phyloP scores from a whole-genome alignment of 1,140 invertebrate species.

The Diorhabda sublineata region DNA sequence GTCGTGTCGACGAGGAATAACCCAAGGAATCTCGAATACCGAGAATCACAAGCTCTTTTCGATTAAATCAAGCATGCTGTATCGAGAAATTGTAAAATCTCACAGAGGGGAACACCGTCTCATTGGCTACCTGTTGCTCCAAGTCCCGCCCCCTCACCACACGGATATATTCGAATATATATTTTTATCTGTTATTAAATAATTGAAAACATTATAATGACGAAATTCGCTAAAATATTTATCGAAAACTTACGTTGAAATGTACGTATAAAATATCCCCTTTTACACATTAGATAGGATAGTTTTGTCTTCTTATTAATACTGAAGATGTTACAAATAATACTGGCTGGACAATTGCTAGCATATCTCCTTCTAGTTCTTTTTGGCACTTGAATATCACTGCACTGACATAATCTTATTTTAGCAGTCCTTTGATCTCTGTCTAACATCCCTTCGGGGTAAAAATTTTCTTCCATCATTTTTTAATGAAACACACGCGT shows the following conservation, averaged over 20 bases:
- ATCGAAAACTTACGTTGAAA: conserved; percentile 29
- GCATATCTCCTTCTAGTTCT: conserved; percentile 11
- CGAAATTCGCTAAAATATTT: conserved; percentile 1
- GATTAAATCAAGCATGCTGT: conserved; percentile 18
- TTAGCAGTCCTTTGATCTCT: conserved; percentile 40
- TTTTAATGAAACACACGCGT: conserved; percentile 4
- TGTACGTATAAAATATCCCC: conserved; percentile 23
- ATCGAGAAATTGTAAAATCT: conserved; percentile 24
- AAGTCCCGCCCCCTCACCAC: conserved; percentile 29
- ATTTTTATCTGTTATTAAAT: no score
- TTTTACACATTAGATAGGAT: conserved; percentile 21
- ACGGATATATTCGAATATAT: conserved; percentile 11
- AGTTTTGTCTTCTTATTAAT: conserved; percentile 21
- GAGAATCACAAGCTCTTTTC: conserved; percentile 19
- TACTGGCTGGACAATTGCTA: conserved; percentile 5
- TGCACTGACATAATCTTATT: conserved; percentile 17
- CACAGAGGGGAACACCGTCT: conserved; percentile 21
- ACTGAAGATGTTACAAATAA: conserved; percentile 4
- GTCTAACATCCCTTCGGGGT: conserved; percentile 39
- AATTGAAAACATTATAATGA: background rate
- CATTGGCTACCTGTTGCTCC: conserved; percentile 40
- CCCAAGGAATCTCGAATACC: conserved; percentile 17
- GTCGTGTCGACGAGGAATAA: conserved; percentile 1
- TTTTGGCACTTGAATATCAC: conserved; percentile 20
- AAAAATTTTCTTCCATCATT: conserved; percentile 16